phyloP scores from a whole-genome alignment of 2,797 vertebrate species.

The Mormyrops boulengeri region DNA sequence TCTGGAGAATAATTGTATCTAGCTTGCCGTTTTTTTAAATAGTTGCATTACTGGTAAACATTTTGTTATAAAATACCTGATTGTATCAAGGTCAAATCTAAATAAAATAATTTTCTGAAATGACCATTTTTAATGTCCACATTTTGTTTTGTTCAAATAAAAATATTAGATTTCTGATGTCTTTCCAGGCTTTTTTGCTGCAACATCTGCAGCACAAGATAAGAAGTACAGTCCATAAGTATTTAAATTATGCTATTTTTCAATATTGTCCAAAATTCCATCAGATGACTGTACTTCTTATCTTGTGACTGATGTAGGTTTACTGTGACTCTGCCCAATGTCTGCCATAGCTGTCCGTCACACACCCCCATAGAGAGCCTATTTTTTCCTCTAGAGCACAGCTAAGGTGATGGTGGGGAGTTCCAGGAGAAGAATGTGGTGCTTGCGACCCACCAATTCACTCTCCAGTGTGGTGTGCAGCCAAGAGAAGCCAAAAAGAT shows the following conservation, averaged over 20 bases:
- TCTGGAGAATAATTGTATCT: not conserved
- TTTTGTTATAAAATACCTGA: not conserved
- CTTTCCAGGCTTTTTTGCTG: not conserved
- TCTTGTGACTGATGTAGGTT: not conserved
- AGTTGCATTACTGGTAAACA: not conserved
- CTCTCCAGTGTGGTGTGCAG: constrained; percentile 51
- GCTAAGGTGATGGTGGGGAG: constrained; percentile 28
- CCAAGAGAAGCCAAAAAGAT: constrained; percentile 47
- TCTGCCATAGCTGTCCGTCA: not conserved
- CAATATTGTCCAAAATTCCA: not conserved
- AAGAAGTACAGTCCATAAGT: not conserved
- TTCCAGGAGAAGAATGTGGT: constrained; percentile 44
- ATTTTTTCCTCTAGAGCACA: constrained; percentile 22
- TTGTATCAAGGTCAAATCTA: not conserved
- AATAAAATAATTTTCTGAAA: not conserved
- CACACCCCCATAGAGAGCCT: not conserved
- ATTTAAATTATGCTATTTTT: not conserved
- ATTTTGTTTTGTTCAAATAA: too few species aligned
- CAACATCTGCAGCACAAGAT: not conserved
- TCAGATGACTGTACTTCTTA: too few species aligned
- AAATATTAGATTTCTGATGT: not conserved
- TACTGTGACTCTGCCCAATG: not conserved
- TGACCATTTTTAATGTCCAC: not conserved
- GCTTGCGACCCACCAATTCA: constrained; percentile 50
- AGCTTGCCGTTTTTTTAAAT: not conserved